phyloP scores from a whole-genome alignment of 2,888 invertebrate genomes.

The Herminia tarsipennalis region DNA sequence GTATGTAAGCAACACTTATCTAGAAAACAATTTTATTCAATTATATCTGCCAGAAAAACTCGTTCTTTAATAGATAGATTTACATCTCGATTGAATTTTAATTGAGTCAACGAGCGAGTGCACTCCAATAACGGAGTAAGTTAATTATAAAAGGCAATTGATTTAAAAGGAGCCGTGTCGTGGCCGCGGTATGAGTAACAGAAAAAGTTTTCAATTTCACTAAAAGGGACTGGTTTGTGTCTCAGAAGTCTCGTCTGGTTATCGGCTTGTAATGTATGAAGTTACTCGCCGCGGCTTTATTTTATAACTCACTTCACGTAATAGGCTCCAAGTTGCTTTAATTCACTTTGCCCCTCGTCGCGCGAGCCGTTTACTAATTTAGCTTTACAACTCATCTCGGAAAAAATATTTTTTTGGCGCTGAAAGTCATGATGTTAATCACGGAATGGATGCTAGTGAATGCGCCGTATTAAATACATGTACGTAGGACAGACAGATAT shows the following conservation, averaged over 20 bases:
- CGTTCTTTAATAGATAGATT: slow-evolving; percentile 72
- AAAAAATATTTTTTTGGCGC: slow-evolving; percentile 38
- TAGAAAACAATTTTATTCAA: slow-evolving; percentile 62
- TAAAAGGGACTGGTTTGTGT: slow-evolving; percentile 87
- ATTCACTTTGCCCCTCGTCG: slow-evolving; percentile 71
- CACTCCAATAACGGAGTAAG: slow-evolving; percentile 80
- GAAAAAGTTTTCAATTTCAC: slow-evolving; percentile 86
- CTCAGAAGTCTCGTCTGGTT: slow-evolving; percentile 86
- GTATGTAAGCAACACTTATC: slow-evolving; percentile 53
- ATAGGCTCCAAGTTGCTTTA: slow-evolving; percentile 77
- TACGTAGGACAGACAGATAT: slow-evolving; percentile 57
- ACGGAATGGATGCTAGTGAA: slow-evolving; percentile 33
- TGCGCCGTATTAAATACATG: slow-evolving; percentile 35
- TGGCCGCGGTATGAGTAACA: slow-evolving; percentile 82
- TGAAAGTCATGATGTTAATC: slow-evolving; percentile 33
- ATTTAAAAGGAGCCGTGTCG: slow-evolving; percentile 83
- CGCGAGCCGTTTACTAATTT: slow-evolving; percentile 66
- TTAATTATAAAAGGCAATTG: slow-evolving; percentile 85
- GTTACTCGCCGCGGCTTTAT: slow-evolving; percentile 81
- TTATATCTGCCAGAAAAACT: slow-evolving; percentile 71
- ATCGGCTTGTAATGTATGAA: slow-evolving; percentile 86
- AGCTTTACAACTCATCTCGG: slow-evolving; percentile 47
- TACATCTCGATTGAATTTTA: slow-evolving; percentile 81
- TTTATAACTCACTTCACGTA: slow-evolving; percentile 84
- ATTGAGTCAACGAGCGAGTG: slow-evolving; percentile 79